Percentiles rank a stretch among this genome's conserved stretches.
Evolutionary conservation across 2,113 vertebrate genomes (phyloP).

Genomic region (Henicopernis longicauda): DNA sequence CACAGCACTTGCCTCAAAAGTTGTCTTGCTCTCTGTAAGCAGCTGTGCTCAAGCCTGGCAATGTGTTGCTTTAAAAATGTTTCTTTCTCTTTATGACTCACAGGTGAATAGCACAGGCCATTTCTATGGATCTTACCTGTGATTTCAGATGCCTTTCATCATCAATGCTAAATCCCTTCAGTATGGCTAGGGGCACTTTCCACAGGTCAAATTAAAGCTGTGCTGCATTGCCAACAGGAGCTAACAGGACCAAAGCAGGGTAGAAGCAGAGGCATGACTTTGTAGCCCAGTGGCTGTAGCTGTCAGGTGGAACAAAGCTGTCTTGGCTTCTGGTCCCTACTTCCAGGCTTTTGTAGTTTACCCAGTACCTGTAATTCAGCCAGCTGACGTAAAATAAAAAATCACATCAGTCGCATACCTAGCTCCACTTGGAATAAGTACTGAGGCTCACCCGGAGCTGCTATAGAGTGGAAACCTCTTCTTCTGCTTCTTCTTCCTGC

Average conservation of each 20-base stretch:
- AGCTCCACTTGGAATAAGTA: not conserved
- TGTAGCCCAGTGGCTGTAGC: not conserved
- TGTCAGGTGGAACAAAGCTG: not conserved
- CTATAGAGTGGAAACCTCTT: not conserved
- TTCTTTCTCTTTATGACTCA: conserved; percentile 44
- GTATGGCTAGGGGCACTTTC: not conserved
- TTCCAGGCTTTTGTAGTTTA: not conserved
- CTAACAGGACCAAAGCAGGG: not conserved
- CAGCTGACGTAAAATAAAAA: not conserved
- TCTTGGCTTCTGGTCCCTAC: not conserved
- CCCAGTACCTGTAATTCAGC: not conserved
- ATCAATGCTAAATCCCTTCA: not conserved
- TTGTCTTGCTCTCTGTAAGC: not conserved
- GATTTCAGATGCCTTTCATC: conserved; percentile 12
- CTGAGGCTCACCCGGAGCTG: not conserved
- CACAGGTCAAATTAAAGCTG: not conserved
- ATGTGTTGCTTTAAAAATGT: not conserved
- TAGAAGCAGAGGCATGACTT: not conserved
- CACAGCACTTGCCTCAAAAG: not conserved
- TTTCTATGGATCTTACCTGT: not conserved
- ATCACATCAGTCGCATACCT: not conserved
- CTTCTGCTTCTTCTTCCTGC: not conserved
- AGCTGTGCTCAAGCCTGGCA: not conserved
- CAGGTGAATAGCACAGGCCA: not conserved
- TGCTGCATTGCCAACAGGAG: not conserved